Evolutionary conservation across 2,888 invertebrate genomes (phyloP).

Genomic region (Drosophila macrospina): DNA sequence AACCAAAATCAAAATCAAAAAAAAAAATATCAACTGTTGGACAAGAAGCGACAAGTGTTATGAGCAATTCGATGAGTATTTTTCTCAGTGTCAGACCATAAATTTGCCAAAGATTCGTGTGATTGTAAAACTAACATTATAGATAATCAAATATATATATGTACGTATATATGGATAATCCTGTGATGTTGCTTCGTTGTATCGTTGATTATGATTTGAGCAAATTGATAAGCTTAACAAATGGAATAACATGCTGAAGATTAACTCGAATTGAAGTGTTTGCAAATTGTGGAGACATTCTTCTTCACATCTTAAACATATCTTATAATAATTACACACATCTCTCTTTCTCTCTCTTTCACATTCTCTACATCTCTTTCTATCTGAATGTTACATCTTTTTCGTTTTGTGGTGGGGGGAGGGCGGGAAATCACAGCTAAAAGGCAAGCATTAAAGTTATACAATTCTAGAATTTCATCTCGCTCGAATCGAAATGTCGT

Average conservation of each 20-base stretch:
- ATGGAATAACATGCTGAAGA: neutral
- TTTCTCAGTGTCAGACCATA: slow-evolving; percentile 34
- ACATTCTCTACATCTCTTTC: neutral
- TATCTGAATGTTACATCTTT: slow-evolving; percentile 18
- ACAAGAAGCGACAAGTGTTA: slow-evolving; percentile 16
- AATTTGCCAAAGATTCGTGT: slow-evolving; percentile 40
- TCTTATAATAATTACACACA: slow-evolving; percentile 26
- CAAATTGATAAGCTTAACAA: slow-evolving; percentile 46
- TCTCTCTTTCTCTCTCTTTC: neutral
- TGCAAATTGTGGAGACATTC: slow-evolving; percentile 7
- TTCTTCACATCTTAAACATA: slow-evolving; percentile 9
- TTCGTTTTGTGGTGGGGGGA: neutral
- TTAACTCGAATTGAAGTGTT: slow-evolving; percentile 14
- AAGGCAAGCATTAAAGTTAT: slow-evolving; percentile 72
- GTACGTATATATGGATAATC: neutral
- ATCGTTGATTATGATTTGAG: slow-evolving; percentile 42
- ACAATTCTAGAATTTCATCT: slow-evolving; percentile 34
- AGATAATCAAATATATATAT: slow-evolving; percentile 7
- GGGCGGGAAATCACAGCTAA: slow-evolving; percentile 70
- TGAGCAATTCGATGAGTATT: slow-evolving; percentile 44
- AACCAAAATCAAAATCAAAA: too few relatives aligned
- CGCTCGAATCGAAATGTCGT: slow-evolving; percentile 49
- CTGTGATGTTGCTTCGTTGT: slow-evolving; percentile 29
- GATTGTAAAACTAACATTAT: slow-evolving; percentile 16
- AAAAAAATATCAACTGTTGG: slow-evolving; percentile 23